Evolutionary conservation across 2,797 vertebrate genomes (phyloP), one percentile per base, ranked within the genome.

Genomic region (Macroramphosus scolopax): DNA sequence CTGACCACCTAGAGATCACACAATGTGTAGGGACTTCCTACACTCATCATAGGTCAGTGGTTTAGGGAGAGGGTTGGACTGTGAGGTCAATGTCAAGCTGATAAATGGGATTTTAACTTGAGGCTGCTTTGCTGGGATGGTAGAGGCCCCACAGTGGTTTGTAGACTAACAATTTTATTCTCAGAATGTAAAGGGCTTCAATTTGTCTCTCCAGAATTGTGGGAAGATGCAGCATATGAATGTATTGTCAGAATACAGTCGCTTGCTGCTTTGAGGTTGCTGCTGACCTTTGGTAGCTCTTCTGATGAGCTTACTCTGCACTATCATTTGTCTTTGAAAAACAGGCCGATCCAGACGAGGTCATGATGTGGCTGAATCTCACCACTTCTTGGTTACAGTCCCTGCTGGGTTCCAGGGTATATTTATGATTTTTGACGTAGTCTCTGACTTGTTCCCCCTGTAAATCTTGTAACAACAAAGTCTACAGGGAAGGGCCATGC

Each of bases 251-350:
- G 29, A 33, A 33, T 15, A 13, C 32, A 13, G 18, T 20, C 22
- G 20, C 20, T 22, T 3, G 20, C 6, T 22, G 20, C 20, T 22
- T 1, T 6, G 10, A 3, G 7, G 30, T 35, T 17, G 38, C 8
- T 12, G 37, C 13, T 50, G 54, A 54, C 36, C 43, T n/a, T n/a
- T n/a, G n/a, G n/a, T n/a, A n/a, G n/a, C n/a, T n/a, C n/a, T n/a
- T 52, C 5, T 28, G 38, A 55, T 46, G 37, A 69, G 10, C 14
- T 6, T 45, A 65, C 25, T 20, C 8, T 8, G 12, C 33, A 24
- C 13, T 29, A 17, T 17, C 29, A n/a, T 24, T 43, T 57, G 17
- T 34, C 17, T 48, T 39, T 31, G 26, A 43, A 7, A 38, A 36
- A n/a, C n/a, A 35, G n/a, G 4, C 38, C 15, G 14, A 43, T 37